These are phyloP conservation scores for Schizothorax lantsangensis DNA, from an alignment of 2,797 vertebrate genomes.

Conservation along the genomic window DNA sequence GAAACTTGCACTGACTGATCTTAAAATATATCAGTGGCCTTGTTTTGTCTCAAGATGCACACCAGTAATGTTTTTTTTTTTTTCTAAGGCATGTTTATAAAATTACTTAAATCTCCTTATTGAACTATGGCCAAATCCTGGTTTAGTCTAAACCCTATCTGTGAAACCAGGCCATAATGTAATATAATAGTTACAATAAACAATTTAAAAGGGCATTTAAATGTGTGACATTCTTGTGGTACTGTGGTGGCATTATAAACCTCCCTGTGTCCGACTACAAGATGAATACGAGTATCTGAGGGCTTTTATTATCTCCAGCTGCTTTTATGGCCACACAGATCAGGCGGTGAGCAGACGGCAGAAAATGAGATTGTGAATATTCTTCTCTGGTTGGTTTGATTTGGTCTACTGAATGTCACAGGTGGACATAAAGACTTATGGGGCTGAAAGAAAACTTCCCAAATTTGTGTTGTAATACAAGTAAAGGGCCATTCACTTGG, in stretches of 20 bases:
- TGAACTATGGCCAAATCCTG: too few relatives aligned
- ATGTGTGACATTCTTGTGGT: background rate
- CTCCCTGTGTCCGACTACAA: background rate
- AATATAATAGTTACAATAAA: background rate
- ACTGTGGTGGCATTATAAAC: background rate
- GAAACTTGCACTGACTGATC: too few relatives aligned
- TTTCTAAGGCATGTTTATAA: too few relatives aligned
- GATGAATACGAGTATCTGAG: background rate
- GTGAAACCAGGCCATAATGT: background rate
- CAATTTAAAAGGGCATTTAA: background rate
- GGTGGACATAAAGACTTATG: slow-evolving; percentile 3
- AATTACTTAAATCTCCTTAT: too few relatives aligned
- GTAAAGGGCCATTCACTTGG: background rate
- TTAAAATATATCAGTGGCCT: too few relatives aligned
- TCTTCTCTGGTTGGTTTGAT: slow-evolving; percentile 14
- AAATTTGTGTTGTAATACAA: background rate
- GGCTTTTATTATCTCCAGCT: background rate
- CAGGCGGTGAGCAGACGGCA: slow-evolving; percentile 13
- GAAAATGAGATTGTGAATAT: slow-evolving; percentile 21
- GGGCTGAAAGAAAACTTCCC: slow-evolving; percentile 13
- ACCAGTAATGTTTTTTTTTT: too few relatives aligned
- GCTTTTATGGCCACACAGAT: slow-evolving; percentile 16
- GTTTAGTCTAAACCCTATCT: too few relatives aligned
- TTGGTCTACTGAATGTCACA: slow-evolving; percentile 11
- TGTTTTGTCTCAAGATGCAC: too few relatives aligned